These are phyloP conservation scores for Muscidifurax raptorellus DNA, from an alignment of 1,140 invertebrate species.

Conservation along the genomic window DNA sequence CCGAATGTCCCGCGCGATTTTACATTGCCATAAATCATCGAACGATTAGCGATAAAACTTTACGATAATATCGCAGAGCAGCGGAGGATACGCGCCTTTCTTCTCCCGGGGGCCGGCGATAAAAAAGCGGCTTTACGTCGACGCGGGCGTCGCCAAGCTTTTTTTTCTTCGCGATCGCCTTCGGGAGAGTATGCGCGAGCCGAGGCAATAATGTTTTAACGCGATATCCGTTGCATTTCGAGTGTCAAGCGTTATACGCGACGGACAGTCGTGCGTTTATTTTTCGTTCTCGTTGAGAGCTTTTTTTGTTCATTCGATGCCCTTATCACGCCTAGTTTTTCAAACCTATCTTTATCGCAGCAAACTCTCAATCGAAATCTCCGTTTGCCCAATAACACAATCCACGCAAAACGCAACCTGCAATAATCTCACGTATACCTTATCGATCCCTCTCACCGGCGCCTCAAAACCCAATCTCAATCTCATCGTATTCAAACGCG, in stretches of 20 bases:
- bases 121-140: not conserved
- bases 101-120: not conserved
- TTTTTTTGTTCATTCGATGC: not conserved
- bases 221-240: not conserved
- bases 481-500: not conserved
- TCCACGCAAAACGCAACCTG: no score
- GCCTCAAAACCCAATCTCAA: not conserved
- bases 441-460: not conserved
- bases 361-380: no score
- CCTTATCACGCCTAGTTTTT: no score
- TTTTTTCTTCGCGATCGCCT: not conserved
- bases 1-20: constrained; percentile 26
- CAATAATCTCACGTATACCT: not conserved
- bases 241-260: not conserved
- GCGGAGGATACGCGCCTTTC: constrained; percentile 9
- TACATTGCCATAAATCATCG: constrained; percentile 47
- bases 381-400: no score
- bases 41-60: constrained; percentile 51
- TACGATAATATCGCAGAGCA: constrained; percentile 8
- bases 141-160: not conserved
- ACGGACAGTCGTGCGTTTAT: not conserved
- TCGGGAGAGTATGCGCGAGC: not conserved
- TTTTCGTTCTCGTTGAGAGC: not conserved
- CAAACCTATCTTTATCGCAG: no score
- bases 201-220: not conserved